phyloP scores from a whole-genome alignment of 2,797 vertebrate genomes.

The Hylomyscus alleni region DNA sequence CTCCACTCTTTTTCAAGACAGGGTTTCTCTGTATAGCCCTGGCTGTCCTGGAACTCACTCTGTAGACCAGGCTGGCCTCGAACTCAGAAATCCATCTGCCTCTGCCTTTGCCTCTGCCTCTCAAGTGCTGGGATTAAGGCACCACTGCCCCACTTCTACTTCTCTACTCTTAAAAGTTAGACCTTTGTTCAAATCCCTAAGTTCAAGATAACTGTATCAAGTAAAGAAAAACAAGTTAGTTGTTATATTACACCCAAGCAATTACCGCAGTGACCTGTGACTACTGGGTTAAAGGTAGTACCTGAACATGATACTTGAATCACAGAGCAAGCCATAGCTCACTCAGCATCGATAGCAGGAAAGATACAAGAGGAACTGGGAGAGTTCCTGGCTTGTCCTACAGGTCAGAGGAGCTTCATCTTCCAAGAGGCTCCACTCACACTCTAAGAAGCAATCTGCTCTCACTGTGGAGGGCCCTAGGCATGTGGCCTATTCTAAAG shows the following conservation, averaged over 20 bases:
- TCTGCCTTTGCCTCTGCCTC: too few species aligned
- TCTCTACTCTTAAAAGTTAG: conserved; percentile 43
- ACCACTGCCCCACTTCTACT: not conserved
- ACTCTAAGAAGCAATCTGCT: conserved; percentile 25
- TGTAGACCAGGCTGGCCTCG: too few species aligned
- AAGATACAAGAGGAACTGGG: not conserved
- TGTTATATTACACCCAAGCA: not conserved
- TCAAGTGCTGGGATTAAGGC: too few species aligned
- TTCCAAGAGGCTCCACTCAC: not conserved
- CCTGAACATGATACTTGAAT: conserved; percentile 11
- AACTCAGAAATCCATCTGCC: too few species aligned
- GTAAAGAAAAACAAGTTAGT: conserved; percentile 42
- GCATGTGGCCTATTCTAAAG: conserved; percentile 30
- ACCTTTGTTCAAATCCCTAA: conserved; percentile 60
- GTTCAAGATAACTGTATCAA: conserved; percentile 15
- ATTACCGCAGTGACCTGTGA: not conserved
- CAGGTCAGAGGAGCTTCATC: not conserved
- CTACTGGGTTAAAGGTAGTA: not conserved
- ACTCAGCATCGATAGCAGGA: not conserved
- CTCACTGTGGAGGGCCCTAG: conserved; percentile 8
- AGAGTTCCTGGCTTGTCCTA: not conserved
- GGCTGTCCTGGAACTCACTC: too few species aligned
- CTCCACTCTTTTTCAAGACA: not conserved
- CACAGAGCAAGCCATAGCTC: not conserved
- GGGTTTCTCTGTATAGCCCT: too few species aligned